Evolutionary conservation across 2,797 vertebrate species (phyloP), one percentile per base, ranked within the genome.

Genomic region (Sebastes jordani): DNA sequence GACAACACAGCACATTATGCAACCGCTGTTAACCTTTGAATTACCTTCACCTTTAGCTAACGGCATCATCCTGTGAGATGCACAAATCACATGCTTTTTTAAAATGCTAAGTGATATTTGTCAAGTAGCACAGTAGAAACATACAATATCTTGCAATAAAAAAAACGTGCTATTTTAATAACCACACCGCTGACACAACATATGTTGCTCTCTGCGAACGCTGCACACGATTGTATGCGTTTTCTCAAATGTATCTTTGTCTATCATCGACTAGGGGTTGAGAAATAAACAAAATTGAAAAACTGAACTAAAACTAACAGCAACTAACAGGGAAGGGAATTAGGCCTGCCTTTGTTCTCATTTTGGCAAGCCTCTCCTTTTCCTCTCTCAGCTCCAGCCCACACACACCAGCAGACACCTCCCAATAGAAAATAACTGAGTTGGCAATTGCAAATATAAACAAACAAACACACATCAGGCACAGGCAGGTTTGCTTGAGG

Each of bases 401-500:
- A 68, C 87, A 82, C 85, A 83, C 82, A 68, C 66, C 58, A 76
- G 64, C 82, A 87, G 60, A 64, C 71, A 76, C 71, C 52, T 64
- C 67, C 55, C 70, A 42, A 54, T 11, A 81, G 55, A 66, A 86
- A 68, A 88, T 22, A 71, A 81, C 60, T 1, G 55, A 71, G 60
- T 23, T 70, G 36, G 74, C 59, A 63, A 71, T 32, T 76, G 34
- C 38, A 76, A 66, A 80, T 13, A 78, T 34, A 85, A 69, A 84
- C 25, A 83, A 25, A 77, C 36, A 52, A 20, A 56, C 23, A 67
- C 65, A 61, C 16, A 46, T 49, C 34, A 46, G 49, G 56, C 11
- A 5, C 56, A 54, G 3, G 4, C 30, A 58, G 65, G 32, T 59
- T 73, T 73, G 59, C n/a, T 54, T 52, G 7, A 60, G 58, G 64